Percentiles rank a stretch among this genome's conserved stretches.
phyloP scores from a whole-genome alignment of 2,888 invertebrate species.

The Macrosoma leucophasiata region DNA sequence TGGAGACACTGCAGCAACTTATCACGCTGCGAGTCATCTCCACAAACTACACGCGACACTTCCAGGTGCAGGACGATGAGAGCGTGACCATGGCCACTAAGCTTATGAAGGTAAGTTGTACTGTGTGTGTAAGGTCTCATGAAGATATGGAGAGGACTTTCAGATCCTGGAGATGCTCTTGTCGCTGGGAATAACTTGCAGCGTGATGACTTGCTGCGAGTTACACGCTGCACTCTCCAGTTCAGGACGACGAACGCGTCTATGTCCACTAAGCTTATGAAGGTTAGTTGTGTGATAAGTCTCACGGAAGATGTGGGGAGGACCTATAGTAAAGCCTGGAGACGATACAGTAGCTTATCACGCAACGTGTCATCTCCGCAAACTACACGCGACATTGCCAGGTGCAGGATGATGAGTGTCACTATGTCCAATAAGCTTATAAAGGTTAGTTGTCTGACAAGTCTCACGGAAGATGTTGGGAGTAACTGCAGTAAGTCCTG shows the following conservation, averaged over 20 bases:
- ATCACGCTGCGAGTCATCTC: slow-evolving; percentile 90
- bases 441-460: too few relatives aligned
- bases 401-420: slow-evolving; percentile 90
- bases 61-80: slow-evolving; percentile 89
- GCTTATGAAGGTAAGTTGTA: slow-evolving; percentile 93
- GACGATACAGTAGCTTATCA: slow-evolving; percentile 91
- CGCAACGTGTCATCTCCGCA: slow-evolving; percentile 87
- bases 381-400: slow-evolving; percentile 82
- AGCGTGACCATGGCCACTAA: slow-evolving; percentile 89
- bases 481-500: too few relatives aligned
- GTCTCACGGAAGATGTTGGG: too few relatives aligned
- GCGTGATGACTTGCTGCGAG: slow-evolving; percentile 86
- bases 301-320: too few relatives aligned
- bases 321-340: slow-evolving; percentile 81
- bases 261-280: slow-evolving; percentile 91
- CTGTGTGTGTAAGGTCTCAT: too few relatives aligned
- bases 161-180: slow-evolving; percentile 86
- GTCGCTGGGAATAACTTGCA: slow-evolving; percentile 91
- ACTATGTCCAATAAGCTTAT: slow-evolving; percentile 91
- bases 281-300: too few relatives aligned
- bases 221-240: slow-evolving; percentile 81
- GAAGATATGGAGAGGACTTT: too few relatives aligned
- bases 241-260: slow-evolving; percentile 92
- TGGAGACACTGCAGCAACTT: slow-evolving; percentile 90
- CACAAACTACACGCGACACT: slow-evolving; percentile 81